Conservation (phyloP, 2,113 vertebrate species). For the Notarius lentiginosus region DNA sequence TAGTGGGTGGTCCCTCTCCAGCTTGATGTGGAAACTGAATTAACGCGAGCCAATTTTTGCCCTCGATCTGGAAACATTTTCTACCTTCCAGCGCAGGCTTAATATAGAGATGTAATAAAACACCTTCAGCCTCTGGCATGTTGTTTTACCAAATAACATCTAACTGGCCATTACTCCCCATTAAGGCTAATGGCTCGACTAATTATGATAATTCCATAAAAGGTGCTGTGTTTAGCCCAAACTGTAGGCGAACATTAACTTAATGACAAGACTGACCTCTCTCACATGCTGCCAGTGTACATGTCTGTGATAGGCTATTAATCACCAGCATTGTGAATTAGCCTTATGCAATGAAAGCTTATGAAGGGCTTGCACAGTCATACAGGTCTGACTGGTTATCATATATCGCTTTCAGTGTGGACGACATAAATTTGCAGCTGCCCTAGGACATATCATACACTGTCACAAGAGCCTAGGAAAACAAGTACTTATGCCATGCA, state of each 20-base stretch:
- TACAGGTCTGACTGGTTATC: slow-evolving; percentile 45
- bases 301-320: slow-evolving; percentile 59
- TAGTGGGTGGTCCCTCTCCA: slow-evolving; percentile 73
- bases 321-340: slow-evolving; percentile 56
- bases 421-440: slow-evolving; percentile 32
- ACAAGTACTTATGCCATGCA: slow-evolving; percentile 41
- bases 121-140: slow-evolving; percentile 73
- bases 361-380: slow-evolving; percentile 32
- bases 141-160: slow-evolving; percentile 84
- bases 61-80: slow-evolving; percentile 82
- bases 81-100: slow-evolving; percentile 76
- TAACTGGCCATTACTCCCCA: slow-evolving; percentile 84
- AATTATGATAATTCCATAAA: slow-evolving; percentile 84
- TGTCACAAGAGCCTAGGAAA: slow-evolving; percentile 16
- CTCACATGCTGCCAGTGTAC: slow-evolving; percentile 62
- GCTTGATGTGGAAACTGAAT: slow-evolving; percentile 77
- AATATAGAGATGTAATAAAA: slow-evolving; percentile 79
- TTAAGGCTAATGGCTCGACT: slow-evolving; percentile 80
- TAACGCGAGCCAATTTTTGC: slow-evolving; percentile 70
- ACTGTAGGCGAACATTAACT: slow-evolving; percentile 74
- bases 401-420: slow-evolving; percentile 26
- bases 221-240: slow-evolving; percentile 76
- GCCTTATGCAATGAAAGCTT: slow-evolving; percentile 48
- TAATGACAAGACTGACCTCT: slow-evolving; percentile 71
- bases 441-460: neutral